A percentile compares a stretch with the other conserved stretches of the same genome.
phyloP scores from a whole-genome alignment of 2,888 invertebrate species.

The Aleiodes testaceus region DNA sequence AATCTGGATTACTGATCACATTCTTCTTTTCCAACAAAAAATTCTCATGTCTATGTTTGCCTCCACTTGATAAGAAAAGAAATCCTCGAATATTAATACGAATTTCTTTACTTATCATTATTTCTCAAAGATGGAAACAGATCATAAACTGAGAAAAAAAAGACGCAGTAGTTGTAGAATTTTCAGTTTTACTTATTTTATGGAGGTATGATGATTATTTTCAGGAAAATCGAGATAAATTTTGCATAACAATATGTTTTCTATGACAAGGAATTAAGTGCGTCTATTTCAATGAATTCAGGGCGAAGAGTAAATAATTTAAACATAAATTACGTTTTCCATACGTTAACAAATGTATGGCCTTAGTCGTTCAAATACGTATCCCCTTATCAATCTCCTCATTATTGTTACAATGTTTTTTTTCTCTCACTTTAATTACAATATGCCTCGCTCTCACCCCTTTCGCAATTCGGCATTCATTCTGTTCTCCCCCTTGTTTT shows the following conservation, averaged over 20 bases:
- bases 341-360: neutral
- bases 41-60: too few species aligned
- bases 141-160: too few species aligned
- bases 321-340: neutral
- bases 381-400: slow-evolving; percentile 4
- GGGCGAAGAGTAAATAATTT: neutral
- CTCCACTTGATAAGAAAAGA: too few species aligned
- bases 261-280: neutral
- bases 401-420: neutral
- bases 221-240: neutral
- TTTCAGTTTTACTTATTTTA: too few species aligned
- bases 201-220: neutral
- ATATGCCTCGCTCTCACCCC: slow-evolving; percentile 33
- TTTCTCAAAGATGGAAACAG: too few species aligned
- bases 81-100: too few species aligned
- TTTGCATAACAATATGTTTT: slow-evolving; percentile 1
- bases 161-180: too few species aligned
- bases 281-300: slow-evolving; percentile 14
- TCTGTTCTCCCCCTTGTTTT: slow-evolving; percentile 27
- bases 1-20: neutral
- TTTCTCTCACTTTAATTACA: slow-evolving; percentile 13
- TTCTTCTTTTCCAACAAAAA: neutral
- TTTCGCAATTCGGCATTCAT: slow-evolving; percentile 57
- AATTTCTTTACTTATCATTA: too few species aligned
- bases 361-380: neutral